Evolutionary conservation across 2,113 vertebrate species (phyloP).

Genomic region (Heloderma charlesbogerti): DNA sequence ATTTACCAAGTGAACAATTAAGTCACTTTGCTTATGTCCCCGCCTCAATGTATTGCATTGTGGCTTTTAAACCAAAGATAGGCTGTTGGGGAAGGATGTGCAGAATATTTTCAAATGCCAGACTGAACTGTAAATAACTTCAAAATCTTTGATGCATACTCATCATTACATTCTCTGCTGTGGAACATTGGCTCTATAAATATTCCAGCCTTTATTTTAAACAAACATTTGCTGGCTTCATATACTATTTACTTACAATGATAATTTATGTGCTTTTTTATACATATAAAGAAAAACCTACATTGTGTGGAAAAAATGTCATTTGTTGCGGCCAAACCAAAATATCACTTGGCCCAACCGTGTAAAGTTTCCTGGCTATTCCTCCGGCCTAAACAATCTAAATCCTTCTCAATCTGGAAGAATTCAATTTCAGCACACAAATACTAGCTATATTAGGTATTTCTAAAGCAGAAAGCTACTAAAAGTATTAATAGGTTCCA

Average conservation of each 20-base stretch:
- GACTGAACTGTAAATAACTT: background rate
- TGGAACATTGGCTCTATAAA: constrained; percentile 35
- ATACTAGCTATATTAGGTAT: constrained; percentile 29
- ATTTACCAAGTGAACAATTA: background rate
- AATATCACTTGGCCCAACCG: constrained; percentile 32
- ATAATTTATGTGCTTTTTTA: constrained; percentile 6
- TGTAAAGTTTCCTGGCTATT: constrained; percentile 55
- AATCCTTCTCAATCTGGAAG: constrained; percentile 39
- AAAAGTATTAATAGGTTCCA: constrained; percentile 49
- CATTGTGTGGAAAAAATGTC: constrained; percentile 45
- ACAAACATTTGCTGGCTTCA: constrained; percentile 37
- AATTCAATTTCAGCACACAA: constrained; percentile 41
- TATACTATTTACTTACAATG: constrained; percentile 12
- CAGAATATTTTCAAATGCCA: background rate
- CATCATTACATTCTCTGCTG: background rate
- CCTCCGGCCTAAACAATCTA: constrained; percentile 12
- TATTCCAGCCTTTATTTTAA: constrained; percentile 51
- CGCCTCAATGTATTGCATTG: background rate
- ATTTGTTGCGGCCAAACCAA: constrained; percentile 57
- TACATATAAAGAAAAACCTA: background rate
- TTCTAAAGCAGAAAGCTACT: constrained; percentile 41
- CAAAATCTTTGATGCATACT: background rate
- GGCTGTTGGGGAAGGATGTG: background rate
- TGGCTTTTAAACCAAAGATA: constrained; percentile 5
- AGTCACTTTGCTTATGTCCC: background rate